Conservation (phyloP, 2,888 invertebrate species). For the Lepidochrysops patricia region DNA sequence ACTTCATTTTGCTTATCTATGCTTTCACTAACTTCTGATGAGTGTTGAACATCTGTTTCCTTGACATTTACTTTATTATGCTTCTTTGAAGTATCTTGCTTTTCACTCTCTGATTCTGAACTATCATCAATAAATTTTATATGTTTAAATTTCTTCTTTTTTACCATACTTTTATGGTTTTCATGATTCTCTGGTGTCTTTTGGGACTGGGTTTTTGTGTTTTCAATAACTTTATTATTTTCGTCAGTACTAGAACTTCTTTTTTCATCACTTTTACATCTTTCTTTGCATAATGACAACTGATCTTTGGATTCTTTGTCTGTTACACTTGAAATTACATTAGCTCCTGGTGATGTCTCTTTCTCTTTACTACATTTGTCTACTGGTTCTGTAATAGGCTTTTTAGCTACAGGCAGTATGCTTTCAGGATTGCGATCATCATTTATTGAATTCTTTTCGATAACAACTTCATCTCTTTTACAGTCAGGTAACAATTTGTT, state of each 20-base stretch:
- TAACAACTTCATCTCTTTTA: background rate
- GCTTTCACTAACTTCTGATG: background rate
- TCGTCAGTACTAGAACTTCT: background rate
- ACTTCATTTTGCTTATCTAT: background rate
- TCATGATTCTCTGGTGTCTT: conserved; percentile 15
- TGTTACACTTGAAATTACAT: background rate
- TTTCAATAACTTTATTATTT: conserved; percentile 11
- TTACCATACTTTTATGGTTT: background rate
- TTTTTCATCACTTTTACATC: background rate
- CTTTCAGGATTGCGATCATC: background rate
- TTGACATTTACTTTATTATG: conserved; percentile 15
- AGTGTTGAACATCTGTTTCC: conserved; percentile 3
- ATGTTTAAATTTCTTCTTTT: conserved; percentile 28
- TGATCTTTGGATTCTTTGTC: background rate
- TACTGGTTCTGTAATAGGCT: background rate
- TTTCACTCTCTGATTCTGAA: conserved; percentile 29
- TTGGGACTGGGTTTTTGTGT: background rate
- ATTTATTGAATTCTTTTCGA: background rate
- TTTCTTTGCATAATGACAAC: background rate
- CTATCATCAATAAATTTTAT: conserved; percentile 30
- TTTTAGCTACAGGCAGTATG: background rate
- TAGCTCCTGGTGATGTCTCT: background rate
- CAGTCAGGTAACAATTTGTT: background rate
- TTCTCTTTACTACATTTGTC: background rate
- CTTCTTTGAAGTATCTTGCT: background rate